Base-by-base conservation (phyloP, 1,140 invertebrate species). In the Panagrolaimus sp. region DNA sequence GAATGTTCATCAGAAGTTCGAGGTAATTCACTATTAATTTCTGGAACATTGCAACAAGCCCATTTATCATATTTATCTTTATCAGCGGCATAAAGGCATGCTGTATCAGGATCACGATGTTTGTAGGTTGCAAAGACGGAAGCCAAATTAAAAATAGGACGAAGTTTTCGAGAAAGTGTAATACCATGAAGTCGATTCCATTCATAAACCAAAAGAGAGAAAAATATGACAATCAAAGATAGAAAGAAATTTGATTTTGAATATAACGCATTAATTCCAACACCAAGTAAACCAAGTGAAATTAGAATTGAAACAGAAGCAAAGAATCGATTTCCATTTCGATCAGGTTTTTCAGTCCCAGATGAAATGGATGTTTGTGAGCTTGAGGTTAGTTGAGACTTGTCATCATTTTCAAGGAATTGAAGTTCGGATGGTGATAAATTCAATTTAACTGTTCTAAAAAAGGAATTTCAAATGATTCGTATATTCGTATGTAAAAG, bases 61-160 rank as follows among this genome's bases (percentile, higher is more conserved):
- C 43, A 45, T 24, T 15, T 7, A 24, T 24, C 8, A 17, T 38
- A 24, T 21, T 43, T 44, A 10, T 32, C 26, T 12, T 47, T 68
- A 14, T 58, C 52, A 28, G 52, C 44, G 5, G 38, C 48, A 58
- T 58, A 68, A 21, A 58, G 38, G 12, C 26, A 47, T 14, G 48
- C 48, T 15, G 21, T 63, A 15, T 43, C 24, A 6, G 47, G 52
- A 17, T 68, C 52, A 17, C 63, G 24, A n/a, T 68, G 26, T 58
- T 38, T 17, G 43, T 58, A 68, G 10, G 67, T 68, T 43, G 67
- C 67, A 58, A 68, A 46, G 21, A 68, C 67, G 26, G 46, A 63
- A 14, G 28, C 21, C 47, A 68, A 21, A 44, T 68, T 68, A 21
- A 68, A 12, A 24, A 68, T 38, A 0, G 67, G 48, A 12, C 67